phyloP scores from a whole-genome alignment of 1,140 invertebrate species.

The Pristionchus pacificus region DNA sequence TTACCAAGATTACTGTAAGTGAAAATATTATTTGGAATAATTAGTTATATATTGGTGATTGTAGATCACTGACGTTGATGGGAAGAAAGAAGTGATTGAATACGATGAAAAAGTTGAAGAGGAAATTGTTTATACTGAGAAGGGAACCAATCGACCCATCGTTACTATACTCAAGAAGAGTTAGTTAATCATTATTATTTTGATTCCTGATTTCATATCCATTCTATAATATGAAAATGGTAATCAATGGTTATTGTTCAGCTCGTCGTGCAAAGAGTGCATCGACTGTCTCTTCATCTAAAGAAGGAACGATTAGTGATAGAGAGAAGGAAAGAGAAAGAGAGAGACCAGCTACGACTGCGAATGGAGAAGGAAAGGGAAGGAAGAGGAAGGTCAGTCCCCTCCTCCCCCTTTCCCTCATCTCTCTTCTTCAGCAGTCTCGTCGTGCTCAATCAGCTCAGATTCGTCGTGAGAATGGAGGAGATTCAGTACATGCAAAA shows the following conservation, averaged over 20 bases:
- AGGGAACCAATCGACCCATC: conserved; percentile 17
- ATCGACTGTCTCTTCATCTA: no score
- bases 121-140: conserved; percentile 21
- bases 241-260: no score
- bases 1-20: not conserved
- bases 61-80: conserved; percentile 7
- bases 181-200: not conserved
- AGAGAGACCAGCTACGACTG: not conserved
- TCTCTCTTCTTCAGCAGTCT: not conserved
- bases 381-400: not conserved
- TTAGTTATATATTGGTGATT: no score
- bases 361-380: not conserved
- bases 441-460: not conserved
- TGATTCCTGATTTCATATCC: not conserved
- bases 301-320: no score
- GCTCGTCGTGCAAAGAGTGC: not conserved
- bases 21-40: no score
- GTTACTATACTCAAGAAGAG: conserved; percentile 13
- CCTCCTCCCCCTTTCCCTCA: no score
- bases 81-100: conserved; percentile 1
- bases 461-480: conserved; percentile 19
- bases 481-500: no score
- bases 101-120: conserved; percentile 11
- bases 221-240: no score
- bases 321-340: no score